phyloP scores from a whole-genome alignment of 1,140 invertebrate species.

The Adelges cooleyi region DNA sequence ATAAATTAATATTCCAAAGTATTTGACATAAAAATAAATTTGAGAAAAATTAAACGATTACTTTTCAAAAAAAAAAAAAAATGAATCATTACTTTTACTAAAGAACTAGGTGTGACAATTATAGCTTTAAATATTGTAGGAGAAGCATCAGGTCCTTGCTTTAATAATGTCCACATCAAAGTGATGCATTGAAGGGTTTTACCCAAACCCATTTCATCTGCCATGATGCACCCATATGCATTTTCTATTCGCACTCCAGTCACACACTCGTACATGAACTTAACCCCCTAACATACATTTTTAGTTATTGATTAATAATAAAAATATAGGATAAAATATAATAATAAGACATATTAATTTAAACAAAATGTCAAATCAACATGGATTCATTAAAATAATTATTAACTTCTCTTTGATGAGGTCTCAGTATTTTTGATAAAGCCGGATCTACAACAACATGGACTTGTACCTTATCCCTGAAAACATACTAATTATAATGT shows the following conservation, averaged over 20 bases:
- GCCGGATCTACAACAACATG: slow-evolving; percentile 92
- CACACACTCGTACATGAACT: slow-evolving; percentile 99
- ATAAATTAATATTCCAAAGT: slow-evolving; percentile 5
- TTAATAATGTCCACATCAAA: slow-evolving; percentile 85
- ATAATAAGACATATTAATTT: slow-evolving; percentile 7
- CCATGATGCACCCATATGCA: slow-evolving; percentile 94
- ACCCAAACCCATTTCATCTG: slow-evolving; percentile 94
- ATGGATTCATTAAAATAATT: slow-evolving; percentile 16
- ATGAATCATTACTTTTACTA: slow-evolving; percentile 61
- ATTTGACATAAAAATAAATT: not conserved
- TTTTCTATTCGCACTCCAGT: slow-evolving; percentile 79
- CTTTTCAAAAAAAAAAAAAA: not conserved
- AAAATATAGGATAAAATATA: not conserved
- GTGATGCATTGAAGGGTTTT: slow-evolving; percentile 98
- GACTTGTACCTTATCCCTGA: slow-evolving; percentile 53
- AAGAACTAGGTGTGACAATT: slow-evolving; percentile 90
- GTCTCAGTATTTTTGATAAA: slow-evolving; percentile 77
- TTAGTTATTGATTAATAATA: not conserved
- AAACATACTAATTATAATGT: too few species aligned
- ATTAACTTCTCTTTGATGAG: slow-evolving; percentile 86
- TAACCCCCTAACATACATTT: slow-evolving; percentile 62
- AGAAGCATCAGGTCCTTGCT: slow-evolving; percentile 71
- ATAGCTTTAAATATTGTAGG: slow-evolving; percentile 83
- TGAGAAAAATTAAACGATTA: not conserved
- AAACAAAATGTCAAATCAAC: not conserved